phyloP scores from a whole-genome alignment of 2,113 vertebrate species.

The Sapayoa aenigma region DNA sequence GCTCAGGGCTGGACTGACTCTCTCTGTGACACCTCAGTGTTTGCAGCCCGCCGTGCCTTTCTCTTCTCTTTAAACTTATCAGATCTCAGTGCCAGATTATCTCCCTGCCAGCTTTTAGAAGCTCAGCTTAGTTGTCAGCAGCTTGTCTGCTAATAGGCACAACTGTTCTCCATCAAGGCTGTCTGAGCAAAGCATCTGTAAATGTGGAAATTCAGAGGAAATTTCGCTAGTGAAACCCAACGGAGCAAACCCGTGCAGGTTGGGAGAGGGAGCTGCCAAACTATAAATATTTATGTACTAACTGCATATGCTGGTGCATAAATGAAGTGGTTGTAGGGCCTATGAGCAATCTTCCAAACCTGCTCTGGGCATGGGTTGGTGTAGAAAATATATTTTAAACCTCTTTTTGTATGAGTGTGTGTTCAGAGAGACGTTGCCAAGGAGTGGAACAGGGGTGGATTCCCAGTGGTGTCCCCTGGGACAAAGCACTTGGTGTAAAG shows the following conservation, averaged over 20 bases:
- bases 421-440: not conserved
- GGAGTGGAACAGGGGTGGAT: not conserved
- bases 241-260: not conserved
- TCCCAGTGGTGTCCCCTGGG: accelerated
- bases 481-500: not conserved
- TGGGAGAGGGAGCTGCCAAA: not conserved
- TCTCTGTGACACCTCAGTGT: not conserved
- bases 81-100: slow-evolving; percentile 20
- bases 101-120: slow-evolving; percentile 46
- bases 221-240: not conserved
- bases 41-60: not conserved
- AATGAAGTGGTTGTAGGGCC: not conserved
- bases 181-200: slow-evolving; percentile 27
- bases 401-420: not conserved
- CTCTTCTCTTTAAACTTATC: not conserved
- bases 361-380: not conserved
- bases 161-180: slow-evolving; percentile 38
- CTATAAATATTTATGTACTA: slow-evolving; percentile 15
- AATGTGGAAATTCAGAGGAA: slow-evolving; percentile 4
- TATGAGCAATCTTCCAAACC: not conserved
- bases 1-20: not conserved
- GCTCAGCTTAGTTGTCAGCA: slow-evolving; percentile 24
- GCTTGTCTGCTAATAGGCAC: slow-evolving; percentile 53
- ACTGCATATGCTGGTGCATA: not conserved
- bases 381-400: not conserved